Evolutionary conservation across 2,113 vertebrate genomes (phyloP), one percentile per base, ranked within the genome.

Genomic region (Equus przewalskii): DNA sequence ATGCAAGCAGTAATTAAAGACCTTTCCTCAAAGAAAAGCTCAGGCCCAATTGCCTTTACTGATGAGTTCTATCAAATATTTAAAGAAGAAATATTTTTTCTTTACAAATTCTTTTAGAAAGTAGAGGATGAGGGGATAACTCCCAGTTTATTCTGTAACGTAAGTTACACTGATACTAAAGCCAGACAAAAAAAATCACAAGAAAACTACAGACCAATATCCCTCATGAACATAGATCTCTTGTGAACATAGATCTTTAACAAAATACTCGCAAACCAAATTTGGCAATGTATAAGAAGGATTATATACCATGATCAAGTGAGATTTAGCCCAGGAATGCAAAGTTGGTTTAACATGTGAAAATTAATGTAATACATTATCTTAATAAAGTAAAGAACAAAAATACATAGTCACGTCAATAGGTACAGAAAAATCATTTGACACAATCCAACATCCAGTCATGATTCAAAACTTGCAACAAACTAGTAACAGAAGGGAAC

Each of bases 31-130:
- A 60, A 56, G 30, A 80, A 70, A 87, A 80, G 3, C 41, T 10
- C 51, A 79, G 21, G 21, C 11, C 19, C 36, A 79, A 0, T 36
- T 60, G 64, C 16, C 33, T 30, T 88, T 94, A 41, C 16, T 70
- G 30, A 60, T 87, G 73, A 93, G 58, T 86, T 86, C n/a, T 83
- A 41, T 84, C 56, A 51, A n/a, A 51, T 65, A 65, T 76, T 85
- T 93, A 72, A 72, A 64, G 36, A 93, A 67, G 62, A 78, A 56
- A 44, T 88, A 60, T 89, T 62, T 88, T 49, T 83, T 60, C 65
- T 82, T 83, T 28, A 46, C 14, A 62, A 73, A 51, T 64, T 92
- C 4, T 92, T 73, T 51, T 87, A 87, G 51, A 49, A 80, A 94
- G 41, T 49, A 70, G 41, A 70, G 41, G 75, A 87, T 33, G 33